Evolutionary conservation across 2,888 invertebrate genomes (phyloP), one percentile per base, ranked within the genome.

Genomic region (Bellardia pandia): DNA sequence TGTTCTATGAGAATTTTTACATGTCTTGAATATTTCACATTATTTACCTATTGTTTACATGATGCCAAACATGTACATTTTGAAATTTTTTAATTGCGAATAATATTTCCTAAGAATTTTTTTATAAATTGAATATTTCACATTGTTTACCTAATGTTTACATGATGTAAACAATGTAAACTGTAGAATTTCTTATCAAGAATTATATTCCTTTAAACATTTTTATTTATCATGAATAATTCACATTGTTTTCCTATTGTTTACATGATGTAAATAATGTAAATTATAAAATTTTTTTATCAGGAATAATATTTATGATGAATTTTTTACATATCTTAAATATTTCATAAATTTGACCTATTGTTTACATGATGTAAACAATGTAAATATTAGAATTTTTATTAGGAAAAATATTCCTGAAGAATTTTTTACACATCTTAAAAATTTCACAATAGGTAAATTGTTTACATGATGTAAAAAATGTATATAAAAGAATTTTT

Each of bases 101-200:
- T 33, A 33, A 33, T 40, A 40, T 64, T 64, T 40, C 14, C 7
- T n/a, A 37, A 6, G 11, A 3, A 45, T 13, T 69, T 33, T 69
- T 33, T 33, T 51, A 51, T 8, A 2, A 3, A 51, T 6, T 33
- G 33, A 33, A 8, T 30, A 33, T 51, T 69, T 51, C 8, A 8
- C 1, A 14, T 2, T 37, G 51, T 37, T 69, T 69, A 3, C 33
- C 9, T n/a, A 33, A 33, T 69, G 69, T 69, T 69, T 69, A 51
- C 48, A 33, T 2, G 14, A 68, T 48, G 48, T 48, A 45, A 68
- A 68, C 48, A 68, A 68, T 48, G n/a, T 8, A 30, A 45, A 30
- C 9, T 62, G 37, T 62, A 37, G 16, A 62, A 40, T n/a, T 62
- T 2, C 14, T 64, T 64, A 33, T 33, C 33, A 33, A 2, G 33